Conservation (phyloP, 92 coral and sea anemone species). For the Palythoa heliodiscus region DNA sequence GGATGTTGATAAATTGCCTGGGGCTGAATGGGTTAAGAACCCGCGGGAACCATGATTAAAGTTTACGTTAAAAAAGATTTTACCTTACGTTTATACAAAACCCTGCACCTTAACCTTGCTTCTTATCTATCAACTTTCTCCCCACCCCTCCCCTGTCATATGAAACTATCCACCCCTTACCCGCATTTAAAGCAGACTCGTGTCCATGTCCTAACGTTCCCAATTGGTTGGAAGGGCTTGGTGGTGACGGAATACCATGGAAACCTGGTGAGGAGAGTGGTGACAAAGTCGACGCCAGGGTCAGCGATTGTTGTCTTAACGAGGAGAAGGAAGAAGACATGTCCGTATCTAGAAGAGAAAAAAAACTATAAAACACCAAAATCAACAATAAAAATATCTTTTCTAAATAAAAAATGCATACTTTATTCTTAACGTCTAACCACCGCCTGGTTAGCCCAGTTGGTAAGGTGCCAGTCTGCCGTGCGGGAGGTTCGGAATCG, state of each 20-base stretch:
- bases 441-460: too few species aligned
- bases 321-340: conserved; percentile 39
- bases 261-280: conserved; percentile 44
- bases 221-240: conserved; percentile 30
- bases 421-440: too few species aligned
- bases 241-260: conserved; percentile 44
- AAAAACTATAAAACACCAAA: neutral
- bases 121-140: too few species aligned
- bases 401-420: neutral
- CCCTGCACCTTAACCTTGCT: too few species aligned
- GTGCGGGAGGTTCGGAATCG: too few species aligned
- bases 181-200: conserved; percentile 25
- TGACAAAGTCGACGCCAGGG: conserved; percentile 31
- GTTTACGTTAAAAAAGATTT: too few species aligned
- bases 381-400: neutral
- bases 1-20: too few species aligned
- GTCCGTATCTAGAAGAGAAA: conserved; percentile 41
- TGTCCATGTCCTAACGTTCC: conserved; percentile 33
- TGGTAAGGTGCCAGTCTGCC: too few species aligned
- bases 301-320: conserved; percentile 36
- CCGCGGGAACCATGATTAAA: too few species aligned
- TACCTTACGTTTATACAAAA: too few species aligned
- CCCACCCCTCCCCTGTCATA: too few species aligned
- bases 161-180: neutral
- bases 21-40: too few species aligned